Evolutionary conservation across 2,797 vertebrate genomes (phyloP), one percentile per base, ranked within the genome.

Genomic region (Phalanger gymnotis): DNA sequence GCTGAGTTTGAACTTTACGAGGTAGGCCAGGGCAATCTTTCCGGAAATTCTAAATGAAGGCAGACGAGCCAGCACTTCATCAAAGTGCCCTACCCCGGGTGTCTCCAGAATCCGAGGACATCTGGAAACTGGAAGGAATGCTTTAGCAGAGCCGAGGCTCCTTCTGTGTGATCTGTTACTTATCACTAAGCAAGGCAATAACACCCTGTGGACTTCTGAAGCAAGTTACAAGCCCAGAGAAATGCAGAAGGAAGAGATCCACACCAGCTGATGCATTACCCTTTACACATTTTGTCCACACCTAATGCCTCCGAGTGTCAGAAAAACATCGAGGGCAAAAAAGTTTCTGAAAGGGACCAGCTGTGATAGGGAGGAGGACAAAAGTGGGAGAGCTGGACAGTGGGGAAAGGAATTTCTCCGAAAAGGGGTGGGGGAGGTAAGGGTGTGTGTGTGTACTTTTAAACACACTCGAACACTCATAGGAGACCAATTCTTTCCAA

Each of bases 401-500:
- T 4, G 1, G 0, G 1, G 61, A 47, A 53, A 90, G 47, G 28
- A 92, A 61, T 92, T 61, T n/a, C 47, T 93, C 94, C 16, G 22
- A 16, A 47, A 90, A 87, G 40, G 2, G 19, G 34, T 22, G 66
- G 40, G 66, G 16, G n/a, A 5, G 16, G 19, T 40, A 73, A n/a
- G 61, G 34, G n/a, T n/a, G 12, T 81, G 66, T 40, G 66, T 22
- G n/a, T 53, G 90, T 95, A 95, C 90, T 95, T 97, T 98, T 57
- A 89, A 96, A 96, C 95, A 94, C 54, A 89, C 66, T 40, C 66
- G 16, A 5, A 73, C 19, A 40, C 66, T 40, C 61, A 47, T 47
- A 47, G 92, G 94, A 56, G 54, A 53, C 93, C 95, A 89, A 92
- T 93, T 97, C 97, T 97, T 98, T 98, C 97, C 98, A 98, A 96